These are phyloP conservation scores for Malthinus seriepunctatus DNA, from an alignment of 2,888 invertebrate species.

Conservation along the genomic window DNA sequence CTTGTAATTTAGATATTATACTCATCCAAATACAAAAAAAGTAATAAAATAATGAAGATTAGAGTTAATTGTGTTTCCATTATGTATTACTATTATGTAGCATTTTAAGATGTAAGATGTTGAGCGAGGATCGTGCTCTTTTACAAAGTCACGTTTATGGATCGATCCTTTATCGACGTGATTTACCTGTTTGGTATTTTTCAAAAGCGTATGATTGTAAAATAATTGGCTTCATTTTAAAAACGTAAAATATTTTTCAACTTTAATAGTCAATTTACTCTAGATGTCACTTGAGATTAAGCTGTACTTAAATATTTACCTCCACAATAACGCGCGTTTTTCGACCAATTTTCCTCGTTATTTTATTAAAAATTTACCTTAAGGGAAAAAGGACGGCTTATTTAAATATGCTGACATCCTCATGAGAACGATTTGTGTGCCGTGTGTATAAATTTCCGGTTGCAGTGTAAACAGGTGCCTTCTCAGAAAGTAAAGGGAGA, in stretches of 20 bases:
- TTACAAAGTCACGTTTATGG: conserved; percentile 20
- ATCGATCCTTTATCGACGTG: conserved; percentile 17
- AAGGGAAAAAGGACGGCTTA: neutral
- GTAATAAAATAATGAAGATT: too few relatives aligned
- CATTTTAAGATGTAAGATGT: conserved; percentile 3
- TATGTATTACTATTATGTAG: neutral
- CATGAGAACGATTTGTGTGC: neutral
- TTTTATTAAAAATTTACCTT: too few relatives aligned
- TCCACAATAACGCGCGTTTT: too few relatives aligned
- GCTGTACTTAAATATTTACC: too few relatives aligned
- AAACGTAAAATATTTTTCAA: neutral
- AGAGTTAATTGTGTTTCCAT: too few relatives aligned
- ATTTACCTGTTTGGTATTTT: conserved; percentile 14
- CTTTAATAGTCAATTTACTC: neutral
- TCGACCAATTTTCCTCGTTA: too few relatives aligned
- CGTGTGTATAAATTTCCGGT: conserved; percentile 4
- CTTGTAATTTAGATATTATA: too few relatives aligned
- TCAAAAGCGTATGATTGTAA: conserved; percentile 5
- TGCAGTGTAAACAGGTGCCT: conserved; percentile 1
- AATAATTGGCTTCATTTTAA: neutral
- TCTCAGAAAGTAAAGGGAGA: conserved; percentile 14
- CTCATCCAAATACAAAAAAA: too few relatives aligned
- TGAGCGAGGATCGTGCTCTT: conserved; percentile 3
- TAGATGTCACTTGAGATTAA: too few relatives aligned
- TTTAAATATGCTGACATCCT: conserved; percentile 6